Evolutionary conservation across 2,797 vertebrate species (phyloP).

Genomic region (Poliocrania exsul): DNA sequence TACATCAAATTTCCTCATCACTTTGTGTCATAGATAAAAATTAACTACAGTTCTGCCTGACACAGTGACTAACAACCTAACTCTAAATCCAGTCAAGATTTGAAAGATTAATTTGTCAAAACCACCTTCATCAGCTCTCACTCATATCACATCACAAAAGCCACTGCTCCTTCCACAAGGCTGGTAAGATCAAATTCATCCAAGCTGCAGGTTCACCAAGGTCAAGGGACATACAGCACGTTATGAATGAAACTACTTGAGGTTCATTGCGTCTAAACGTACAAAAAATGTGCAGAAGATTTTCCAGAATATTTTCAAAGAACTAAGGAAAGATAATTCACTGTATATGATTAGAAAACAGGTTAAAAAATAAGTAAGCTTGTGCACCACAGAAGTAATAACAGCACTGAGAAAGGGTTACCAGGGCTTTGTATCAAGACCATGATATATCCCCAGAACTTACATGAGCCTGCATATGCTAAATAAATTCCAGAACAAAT

Average conservation of each 20-base stretch:
- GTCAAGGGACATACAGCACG: background rate
- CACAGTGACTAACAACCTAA: background rate
- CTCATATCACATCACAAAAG: background rate
- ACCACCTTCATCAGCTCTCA: background rate
- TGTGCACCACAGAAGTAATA: background rate
- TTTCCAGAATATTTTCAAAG: background rate
- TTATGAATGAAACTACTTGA: background rate
- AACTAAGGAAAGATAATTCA: background rate
- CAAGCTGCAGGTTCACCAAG: background rate
- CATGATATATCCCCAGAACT: background rate
- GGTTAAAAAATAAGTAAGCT: background rate
- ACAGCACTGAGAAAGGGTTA: background rate
- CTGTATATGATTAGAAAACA: background rate
- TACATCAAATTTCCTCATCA: background rate
- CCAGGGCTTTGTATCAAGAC: background rate
- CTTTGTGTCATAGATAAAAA: background rate
- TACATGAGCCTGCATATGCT: background rate
- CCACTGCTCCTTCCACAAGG: background rate
- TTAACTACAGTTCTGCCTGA: background rate
- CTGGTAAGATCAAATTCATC: background rate
- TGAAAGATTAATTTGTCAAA: background rate
- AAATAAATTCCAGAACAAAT: background rate
- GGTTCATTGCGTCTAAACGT: background rate
- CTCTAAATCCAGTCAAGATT: background rate
- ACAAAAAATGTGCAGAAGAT: background rate